Evolutionary conservation across 2,113 vertebrate species (phyloP).

Genomic region (Sciurus niger): DNA sequence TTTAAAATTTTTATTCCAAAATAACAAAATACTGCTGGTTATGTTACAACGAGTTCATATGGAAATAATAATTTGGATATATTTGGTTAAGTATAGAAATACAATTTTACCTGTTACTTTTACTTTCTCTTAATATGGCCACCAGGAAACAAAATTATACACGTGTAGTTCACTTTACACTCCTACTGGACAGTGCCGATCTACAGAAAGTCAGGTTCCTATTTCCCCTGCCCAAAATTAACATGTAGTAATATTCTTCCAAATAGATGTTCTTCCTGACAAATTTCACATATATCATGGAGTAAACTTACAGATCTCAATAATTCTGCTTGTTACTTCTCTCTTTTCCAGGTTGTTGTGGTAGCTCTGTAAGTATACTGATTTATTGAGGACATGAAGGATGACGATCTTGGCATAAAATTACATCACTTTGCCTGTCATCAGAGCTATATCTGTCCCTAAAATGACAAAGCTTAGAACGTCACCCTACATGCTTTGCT

Average conservation of each 20-base stretch:
- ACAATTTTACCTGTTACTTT: neutral
- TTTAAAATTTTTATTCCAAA: neutral
- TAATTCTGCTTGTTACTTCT: neutral
- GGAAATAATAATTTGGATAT: neutral
- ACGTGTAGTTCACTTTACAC: neutral
- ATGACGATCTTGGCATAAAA: neutral
- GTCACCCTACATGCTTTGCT: rapidly evolving
- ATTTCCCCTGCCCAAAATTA: neutral
- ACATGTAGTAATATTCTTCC: neutral
- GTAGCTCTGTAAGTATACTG: neutral
- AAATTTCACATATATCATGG: neutral
- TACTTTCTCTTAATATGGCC: neutral
- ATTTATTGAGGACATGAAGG: neutral
- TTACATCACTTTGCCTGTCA: neutral
- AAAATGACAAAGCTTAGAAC: neutral
- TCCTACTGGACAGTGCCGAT: neutral
- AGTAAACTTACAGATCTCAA: neutral
- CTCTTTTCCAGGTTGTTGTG: neutral
- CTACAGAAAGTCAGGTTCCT: neutral
- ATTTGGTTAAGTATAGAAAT: neutral
- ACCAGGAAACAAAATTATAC: neutral
- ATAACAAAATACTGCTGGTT: neutral
- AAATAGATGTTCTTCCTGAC: neutral
- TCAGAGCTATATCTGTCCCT: neutral
- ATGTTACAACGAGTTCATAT: neutral